Evolutionary conservation across 2,888 invertebrate species (phyloP), one percentile per base, ranked within the genome.

Genomic region (Lasiommata megera): DNA sequence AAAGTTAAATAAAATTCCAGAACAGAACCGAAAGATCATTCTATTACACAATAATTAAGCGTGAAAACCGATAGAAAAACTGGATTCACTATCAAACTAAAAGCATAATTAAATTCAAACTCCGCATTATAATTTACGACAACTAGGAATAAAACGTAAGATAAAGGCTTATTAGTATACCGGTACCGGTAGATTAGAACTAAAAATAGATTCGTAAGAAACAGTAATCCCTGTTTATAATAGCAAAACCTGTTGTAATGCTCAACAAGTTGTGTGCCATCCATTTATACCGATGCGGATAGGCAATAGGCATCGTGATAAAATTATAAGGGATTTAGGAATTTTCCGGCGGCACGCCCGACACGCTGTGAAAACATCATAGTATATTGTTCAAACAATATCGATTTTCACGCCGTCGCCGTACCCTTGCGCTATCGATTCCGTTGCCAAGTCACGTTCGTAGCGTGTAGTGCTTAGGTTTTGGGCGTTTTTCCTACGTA

Each of bases 371-470:
- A 64, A 60, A 61, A 61, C 61, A 62, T 56, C 56, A 54, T 58
- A 31, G 44, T 38, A 62, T 60, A 60, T 61, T 64, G 61, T 62
- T 63, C 56, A 62, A 62, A 56, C 58, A 54, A 60, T 62, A 68
- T 67, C 62, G 66, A 62, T 67, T 68, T 64, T 62, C 54, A 37
- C 51, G 36, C 43, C 54, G 56, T 60, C 23, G n/a, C 8, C 14
- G 8, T 41, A 59, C 56, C 56, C 55, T 52, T 56, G 57, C 50
- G 56, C 44, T 62, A 77, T 79, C 74, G 78, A 77, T 78, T 73
- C 68, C 71, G 77, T 72, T 82, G 86, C 84, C 83, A 83, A 82
- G 85, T 80, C 84, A 84, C 84, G 82, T 83, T 73, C 73, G 67
- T 68, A 66, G 62, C 61, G 50, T 56, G 38, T 60, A 60, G 64